Conservation (phyloP, 2,113 vertebrate genomes). For the Chionodraco myersi region DNA sequence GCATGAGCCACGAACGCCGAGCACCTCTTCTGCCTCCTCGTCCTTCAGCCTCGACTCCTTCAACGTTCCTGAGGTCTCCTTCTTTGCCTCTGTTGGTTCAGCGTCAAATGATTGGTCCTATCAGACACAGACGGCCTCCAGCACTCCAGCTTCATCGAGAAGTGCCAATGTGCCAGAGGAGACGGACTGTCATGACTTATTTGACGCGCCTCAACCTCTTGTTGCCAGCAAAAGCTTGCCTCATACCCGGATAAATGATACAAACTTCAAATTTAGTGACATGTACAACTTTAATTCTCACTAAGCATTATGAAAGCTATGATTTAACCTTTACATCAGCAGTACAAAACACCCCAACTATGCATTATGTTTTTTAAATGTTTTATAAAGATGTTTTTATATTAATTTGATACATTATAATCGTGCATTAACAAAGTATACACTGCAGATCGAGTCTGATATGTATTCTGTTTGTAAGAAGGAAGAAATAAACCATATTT, state of each 20-base stretch:
- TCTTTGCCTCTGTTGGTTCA: constrained; percentile 23
- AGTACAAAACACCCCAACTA: background rate
- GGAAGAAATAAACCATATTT: constrained; percentile 4
- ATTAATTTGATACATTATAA: background rate
- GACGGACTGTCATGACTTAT: constrained; percentile 72
- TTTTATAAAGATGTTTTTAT: background rate
- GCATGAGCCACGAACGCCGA: constrained; percentile 55
- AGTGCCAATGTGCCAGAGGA: constrained; percentile 84
- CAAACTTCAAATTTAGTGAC: constrained; percentile 69
- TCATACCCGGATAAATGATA: constrained; percentile 50
- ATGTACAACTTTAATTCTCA: constrained; percentile 70
- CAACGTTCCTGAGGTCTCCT: constrained; percentile 50
- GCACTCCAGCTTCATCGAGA: background rate
- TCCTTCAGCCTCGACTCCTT: constrained; percentile 58
- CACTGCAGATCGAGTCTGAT: background rate
- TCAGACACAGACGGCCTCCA: constrained; percentile 6
- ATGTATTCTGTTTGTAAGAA: background rate
- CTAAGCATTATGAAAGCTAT: constrained; percentile 34
- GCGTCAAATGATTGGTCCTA: constrained; percentile 48
- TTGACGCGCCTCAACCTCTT: constrained; percentile 53
- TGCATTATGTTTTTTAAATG: constrained; percentile 13
- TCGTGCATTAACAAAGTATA: background rate
- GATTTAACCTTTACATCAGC: background rate
- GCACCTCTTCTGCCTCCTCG: constrained; percentile 39
- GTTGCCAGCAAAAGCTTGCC: constrained; percentile 73